Evolutionary conservation across 2,888 invertebrate genomes (phyloP).

Genomic region (Leptothorax acervorum): DNA sequence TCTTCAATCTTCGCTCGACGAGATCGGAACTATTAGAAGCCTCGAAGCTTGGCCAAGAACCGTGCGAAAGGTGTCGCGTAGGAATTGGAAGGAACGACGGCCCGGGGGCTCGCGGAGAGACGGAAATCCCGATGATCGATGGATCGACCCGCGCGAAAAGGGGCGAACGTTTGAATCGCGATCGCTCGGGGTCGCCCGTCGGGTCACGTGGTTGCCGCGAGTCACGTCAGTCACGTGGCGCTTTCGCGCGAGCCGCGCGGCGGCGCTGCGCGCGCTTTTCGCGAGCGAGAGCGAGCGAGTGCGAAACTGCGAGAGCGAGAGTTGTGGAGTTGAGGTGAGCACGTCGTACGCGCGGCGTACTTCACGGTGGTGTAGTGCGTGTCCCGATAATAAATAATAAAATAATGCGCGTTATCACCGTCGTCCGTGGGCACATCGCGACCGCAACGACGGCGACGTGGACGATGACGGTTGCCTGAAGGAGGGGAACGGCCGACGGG

Average conservation of each 20-base stretch:
- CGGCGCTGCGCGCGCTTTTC: conserved; percentile 55
- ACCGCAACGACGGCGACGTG: background rate
- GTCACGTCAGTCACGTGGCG: conserved; percentile 68
- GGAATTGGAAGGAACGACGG: no score
- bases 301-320: no score
- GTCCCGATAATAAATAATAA: background rate
- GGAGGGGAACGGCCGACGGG: conserved; percentile 48
- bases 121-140: conserved; percentile 23
- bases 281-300: conserved; percentile 25
- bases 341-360: conserved; percentile 1
- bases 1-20: no score
- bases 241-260: conserved; percentile 62
- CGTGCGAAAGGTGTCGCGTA: no score
- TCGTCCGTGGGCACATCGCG: conserved; percentile 38
- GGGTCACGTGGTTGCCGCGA: conserved; percentile 65
- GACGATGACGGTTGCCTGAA: conserved; percentile 49
- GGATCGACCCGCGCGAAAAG: conserved; percentile 35
- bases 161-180: conserved; percentile 39
- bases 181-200: conserved; percentile 13
- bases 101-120: background rate
- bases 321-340: background rate
- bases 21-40: no score
- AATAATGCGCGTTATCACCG: conserved; percentile 72
- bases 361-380: conserved; percentile 1
- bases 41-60: no score